Evolutionary conservation across 2,888 invertebrate genomes (phyloP).

Genomic region (Eledona agricola): DNA sequence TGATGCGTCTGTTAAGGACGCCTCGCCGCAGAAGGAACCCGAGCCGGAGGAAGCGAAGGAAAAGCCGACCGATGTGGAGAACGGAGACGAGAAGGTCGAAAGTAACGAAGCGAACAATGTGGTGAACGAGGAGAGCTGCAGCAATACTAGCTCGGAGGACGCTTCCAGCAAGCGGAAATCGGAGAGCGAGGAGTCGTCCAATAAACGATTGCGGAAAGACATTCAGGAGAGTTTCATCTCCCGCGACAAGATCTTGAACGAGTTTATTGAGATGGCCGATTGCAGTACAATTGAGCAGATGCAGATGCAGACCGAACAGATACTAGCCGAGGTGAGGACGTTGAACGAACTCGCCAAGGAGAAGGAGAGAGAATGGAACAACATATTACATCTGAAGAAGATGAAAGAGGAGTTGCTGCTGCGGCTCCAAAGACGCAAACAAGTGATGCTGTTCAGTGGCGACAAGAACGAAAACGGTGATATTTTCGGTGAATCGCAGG

Average conservation of each 20-base stretch:
- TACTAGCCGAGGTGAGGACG: slow-evolving; percentile 73
- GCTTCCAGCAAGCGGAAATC: slow-evolving; percentile 35
- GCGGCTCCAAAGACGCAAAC: slow-evolving; percentile 75
- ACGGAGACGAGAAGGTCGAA: slow-evolving; percentile 34
- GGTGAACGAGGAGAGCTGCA: slow-evolving; percentile 43
- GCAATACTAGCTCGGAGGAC: slow-evolving; percentile 39
- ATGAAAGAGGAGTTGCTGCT: slow-evolving; percentile 84
- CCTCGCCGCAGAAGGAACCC: slow-evolving; percentile 32
- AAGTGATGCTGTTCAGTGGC: slow-evolving; percentile 63
- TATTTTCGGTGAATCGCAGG: slow-evolving; percentile 44
- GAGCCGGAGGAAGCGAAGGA: slow-evolving; percentile 35
- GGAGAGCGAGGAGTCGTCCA: slow-evolving; percentile 50
- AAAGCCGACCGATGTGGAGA: slow-evolving; percentile 12
- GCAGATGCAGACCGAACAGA: slow-evolving; percentile 71
- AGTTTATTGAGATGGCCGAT: slow-evolving; percentile 71
- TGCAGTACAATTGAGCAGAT: slow-evolving; percentile 70
- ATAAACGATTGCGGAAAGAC: slow-evolving; percentile 56
- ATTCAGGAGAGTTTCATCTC: slow-evolving; percentile 58
- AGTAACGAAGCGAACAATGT: slow-evolving; percentile 39
- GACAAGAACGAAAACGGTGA: slow-evolving; percentile 49
- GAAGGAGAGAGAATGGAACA: slow-evolving; percentile 89
- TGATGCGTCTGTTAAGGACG: slow-evolving; percentile 23
- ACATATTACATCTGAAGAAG: slow-evolving; percentile 81
- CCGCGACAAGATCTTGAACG: slow-evolving; percentile 70
- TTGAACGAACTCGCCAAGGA: slow-evolving; percentile 77